Base-by-base conservation (phyloP, 2,113 vertebrate genomes). In the Nyctibius bracteatus region DNA sequence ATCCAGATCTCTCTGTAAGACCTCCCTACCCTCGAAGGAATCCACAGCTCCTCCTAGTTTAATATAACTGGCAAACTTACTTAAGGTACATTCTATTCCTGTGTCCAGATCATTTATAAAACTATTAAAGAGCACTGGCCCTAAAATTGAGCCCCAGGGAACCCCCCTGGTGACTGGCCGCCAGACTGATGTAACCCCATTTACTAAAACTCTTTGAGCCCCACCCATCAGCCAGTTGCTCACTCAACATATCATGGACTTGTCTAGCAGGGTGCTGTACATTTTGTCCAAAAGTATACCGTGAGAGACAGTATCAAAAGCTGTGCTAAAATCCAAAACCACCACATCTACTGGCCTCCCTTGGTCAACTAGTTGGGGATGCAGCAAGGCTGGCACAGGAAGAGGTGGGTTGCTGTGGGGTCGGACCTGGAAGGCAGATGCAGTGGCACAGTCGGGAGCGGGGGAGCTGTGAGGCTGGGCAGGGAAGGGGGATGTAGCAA, bases 401-500 rank as follows among this genome's bases (percentile, higher is more conserved):
- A 28, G 18, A 70, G 10, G n/a, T n/a, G n/a, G 5, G 21, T 24
- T 75, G n/a, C 22, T 16, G 1, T 30, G 12, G 15, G 8, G 8
- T 65, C 5, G 5, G 21, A 27, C 23, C 1, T 5, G 28, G 41
- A 70, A 85, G 28, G 21, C 0, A 1, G 23, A 46, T 68, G 37
- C 27, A 55, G 10, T 4, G 0, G 17, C 0, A 19, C 23, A 7
- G 3, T 8, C 1, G 2, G 17, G 39, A 65, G 9, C 1, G 4
- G 8, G 18, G 17, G 63, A 61, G 14, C 5, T 47, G 25, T 65
- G 35, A 61, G 28, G 10, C 16, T 61, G 37, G 4, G 7, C 18
- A 12, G 8, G 47, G 5, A 88, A 75, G 23, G 22, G 10, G 6
- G 20, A 28, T 20, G 37, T 8, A 80, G 33, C 2, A 1, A 59